Base-by-base conservation (phyloP, 2,797 vertebrate genomes). In the Loriculus beryllinus region DNA sequence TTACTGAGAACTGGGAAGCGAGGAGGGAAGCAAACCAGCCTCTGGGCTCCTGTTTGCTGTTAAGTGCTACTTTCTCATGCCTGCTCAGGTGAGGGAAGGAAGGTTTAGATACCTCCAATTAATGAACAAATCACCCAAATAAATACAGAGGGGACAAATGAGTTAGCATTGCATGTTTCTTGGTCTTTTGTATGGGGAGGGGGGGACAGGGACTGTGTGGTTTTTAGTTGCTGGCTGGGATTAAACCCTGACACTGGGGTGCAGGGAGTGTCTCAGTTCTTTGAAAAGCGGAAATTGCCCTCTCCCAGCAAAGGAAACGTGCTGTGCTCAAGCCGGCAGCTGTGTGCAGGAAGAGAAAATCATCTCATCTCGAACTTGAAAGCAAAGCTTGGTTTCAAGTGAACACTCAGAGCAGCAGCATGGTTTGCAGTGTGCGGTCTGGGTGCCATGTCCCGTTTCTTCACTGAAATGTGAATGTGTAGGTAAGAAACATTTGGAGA, bases 301-400 rank as follows among this genome's bases (percentile, higher is more conserved):
- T 69, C 48, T 91, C 40, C 47, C 31, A 7, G 69, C 0, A 0
- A 84, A 94, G 90, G 92, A 93, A 94, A 94, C 0, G 1, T 51
- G 77, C 52, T 5, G 14, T 0, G 86, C 45, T 84, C 82, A 35
- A 28, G 28, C n/a, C 83, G 42, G 59, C 82, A 95, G 90, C 77
- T 51, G 69, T 9, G 15, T 14, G 49, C 95, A 94, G 93, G 95
- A 96, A 96, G 72, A 79, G 80, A 68, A 94, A 90, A 88, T 18
- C 15, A 6, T 42, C 78, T 91, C n/a, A 20, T 65, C 48, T 70
- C 68, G 60, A 94, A 87, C 84, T 67, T 92, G 95, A 96, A 97
- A 96, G 94, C 47, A 93, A 96, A 83, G 93, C 63, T 47, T 8
- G 2, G 11, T 93, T 94, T 92, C 51, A 71, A 64, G 71, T 4